These are phyloP conservation scores for Resseliella maxima DNA, from an alignment of 2,888 invertebrate genomes.

Conservation along the genomic window DNA sequence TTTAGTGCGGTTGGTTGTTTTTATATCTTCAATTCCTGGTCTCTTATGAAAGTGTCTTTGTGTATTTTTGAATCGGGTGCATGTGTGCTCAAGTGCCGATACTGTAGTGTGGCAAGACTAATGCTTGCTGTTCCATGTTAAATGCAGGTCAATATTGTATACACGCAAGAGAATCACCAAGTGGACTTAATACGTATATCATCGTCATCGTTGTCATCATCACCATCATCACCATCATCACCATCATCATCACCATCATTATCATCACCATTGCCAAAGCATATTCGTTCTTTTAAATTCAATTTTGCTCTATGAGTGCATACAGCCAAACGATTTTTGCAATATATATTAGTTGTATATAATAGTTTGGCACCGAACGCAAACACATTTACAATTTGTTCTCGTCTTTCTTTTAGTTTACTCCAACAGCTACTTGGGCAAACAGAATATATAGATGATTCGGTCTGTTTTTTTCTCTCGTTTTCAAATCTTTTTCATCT, in stretches of 20 bases:
- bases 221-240: neutral
- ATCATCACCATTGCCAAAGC: too few relatives aligned
- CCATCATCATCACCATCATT: neutral
- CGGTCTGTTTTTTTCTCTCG: conserved; percentile 53
- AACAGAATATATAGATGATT: conserved; percentile 5
- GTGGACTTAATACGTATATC: conserved; percentile 9
- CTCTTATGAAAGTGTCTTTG: neutral
- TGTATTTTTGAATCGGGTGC: neutral
- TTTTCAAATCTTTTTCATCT: neutral
- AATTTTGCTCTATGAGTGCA: too few relatives aligned
- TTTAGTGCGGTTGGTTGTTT: neutral
- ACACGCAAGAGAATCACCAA: neutral
- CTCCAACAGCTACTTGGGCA: neutral
- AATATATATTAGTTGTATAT: too few relatives aligned
- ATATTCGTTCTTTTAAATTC: too few relatives aligned
- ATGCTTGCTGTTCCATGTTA: neutral
- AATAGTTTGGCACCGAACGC: too few relatives aligned
- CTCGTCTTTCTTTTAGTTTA: neutral
- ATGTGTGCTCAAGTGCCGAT: neutral
- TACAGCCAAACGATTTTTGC: too few relatives aligned
- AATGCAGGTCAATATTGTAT: conserved; percentile 33
- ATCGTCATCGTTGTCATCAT: neutral
- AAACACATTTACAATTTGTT: neutral
- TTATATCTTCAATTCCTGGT: neutral
- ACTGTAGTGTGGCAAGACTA: neutral